A percentile compares a stretch with the other conserved stretches of the same genome.
Conservation (phyloP, 1,140 invertebrate species). For the Cydia strobilella region DNA sequence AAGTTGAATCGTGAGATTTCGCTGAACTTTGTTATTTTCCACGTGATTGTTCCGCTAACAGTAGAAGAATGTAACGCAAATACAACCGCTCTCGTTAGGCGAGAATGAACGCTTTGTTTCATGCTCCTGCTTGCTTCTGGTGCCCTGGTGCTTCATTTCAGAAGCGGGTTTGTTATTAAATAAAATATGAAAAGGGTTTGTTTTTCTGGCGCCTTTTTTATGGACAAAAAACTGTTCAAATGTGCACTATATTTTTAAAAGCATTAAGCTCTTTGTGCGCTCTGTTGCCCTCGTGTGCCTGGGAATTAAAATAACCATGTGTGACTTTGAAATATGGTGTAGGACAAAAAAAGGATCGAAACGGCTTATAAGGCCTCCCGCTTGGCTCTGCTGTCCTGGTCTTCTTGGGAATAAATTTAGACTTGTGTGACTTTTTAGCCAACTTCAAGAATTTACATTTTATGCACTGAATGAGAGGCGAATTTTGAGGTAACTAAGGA, state of each 20-base stretch:
- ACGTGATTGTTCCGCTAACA: slow-evolving; percentile 67
- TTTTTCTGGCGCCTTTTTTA: slow-evolving; percentile 6
- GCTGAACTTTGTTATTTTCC: slow-evolving; percentile 58
- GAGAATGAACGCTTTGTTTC: slow-evolving; percentile 39
- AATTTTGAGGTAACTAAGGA: slow-evolving; percentile 7
- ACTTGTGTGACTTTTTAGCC: slow-evolving; percentile 31
- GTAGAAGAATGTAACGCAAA: slow-evolving; percentile 68
- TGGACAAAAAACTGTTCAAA: background rate
- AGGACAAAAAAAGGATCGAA: slow-evolving; percentile 1
- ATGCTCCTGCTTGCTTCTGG: slow-evolving; percentile 35
- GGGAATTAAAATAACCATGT: slow-evolving; percentile 25
- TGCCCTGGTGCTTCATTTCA: background rate
- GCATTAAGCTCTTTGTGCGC: slow-evolving; percentile 3
- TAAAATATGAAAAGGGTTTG: background rate
- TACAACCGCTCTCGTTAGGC: slow-evolving; percentile 56
- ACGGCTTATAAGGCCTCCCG: background rate
- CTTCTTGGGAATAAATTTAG: slow-evolving; percentile 35
- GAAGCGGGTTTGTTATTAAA: slow-evolving; percentile 16
- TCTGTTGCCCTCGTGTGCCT: slow-evolving; percentile 2
- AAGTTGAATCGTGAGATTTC: slow-evolving; percentile 51
- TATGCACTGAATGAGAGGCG: background rate
- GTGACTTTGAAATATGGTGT: slow-evolving; percentile 12
- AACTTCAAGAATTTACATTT: background rate
- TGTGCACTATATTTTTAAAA: background rate
- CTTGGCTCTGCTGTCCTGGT: slow-evolving; percentile 43